phyloP scores from a whole-genome alignment of 2,113 vertebrate genomes.

The Scartelaos histophorus region DNA sequence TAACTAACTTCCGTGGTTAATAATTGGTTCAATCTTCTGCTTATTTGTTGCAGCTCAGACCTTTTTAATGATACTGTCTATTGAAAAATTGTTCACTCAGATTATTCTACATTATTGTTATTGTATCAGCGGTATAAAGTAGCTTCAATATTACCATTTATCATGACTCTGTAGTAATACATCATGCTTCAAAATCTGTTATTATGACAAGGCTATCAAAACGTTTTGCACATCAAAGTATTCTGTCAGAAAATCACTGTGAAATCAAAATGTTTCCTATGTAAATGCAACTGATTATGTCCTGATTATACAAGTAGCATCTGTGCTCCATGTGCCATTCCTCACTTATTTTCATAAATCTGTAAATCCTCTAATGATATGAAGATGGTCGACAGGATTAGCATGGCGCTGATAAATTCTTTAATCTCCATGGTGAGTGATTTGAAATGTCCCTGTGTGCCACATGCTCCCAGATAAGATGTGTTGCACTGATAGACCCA shows the following conservation, averaged over 20 bases:
- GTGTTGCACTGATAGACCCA: background rate
- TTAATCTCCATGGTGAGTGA: background rate
- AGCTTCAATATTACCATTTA: too few relatives aligned
- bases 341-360: background rate
- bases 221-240: background rate
- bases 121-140: too few relatives aligned
- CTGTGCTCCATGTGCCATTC: background rate
- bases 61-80: too few relatives aligned
- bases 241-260: background rate
- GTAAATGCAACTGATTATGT: background rate
- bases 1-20: too few relatives aligned
- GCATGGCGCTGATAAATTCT: constrained; percentile 5
- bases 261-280: background rate
- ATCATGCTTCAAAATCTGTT: too few relatives aligned
- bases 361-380: background rate
- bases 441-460: constrained; percentile 10
- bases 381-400: background rate
- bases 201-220: too few relatives aligned
- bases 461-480: constrained; percentile 8
- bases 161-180: too few relatives aligned
- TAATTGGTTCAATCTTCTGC: too few relatives aligned
- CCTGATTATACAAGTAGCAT: background rate
- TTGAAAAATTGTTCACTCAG: too few relatives aligned
- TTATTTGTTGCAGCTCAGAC: too few relatives aligned
- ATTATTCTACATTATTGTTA: too few relatives aligned